Base-by-base conservation (phyloP, 2,888 invertebrate species). In the Gandaritis pyraliata region DNA sequence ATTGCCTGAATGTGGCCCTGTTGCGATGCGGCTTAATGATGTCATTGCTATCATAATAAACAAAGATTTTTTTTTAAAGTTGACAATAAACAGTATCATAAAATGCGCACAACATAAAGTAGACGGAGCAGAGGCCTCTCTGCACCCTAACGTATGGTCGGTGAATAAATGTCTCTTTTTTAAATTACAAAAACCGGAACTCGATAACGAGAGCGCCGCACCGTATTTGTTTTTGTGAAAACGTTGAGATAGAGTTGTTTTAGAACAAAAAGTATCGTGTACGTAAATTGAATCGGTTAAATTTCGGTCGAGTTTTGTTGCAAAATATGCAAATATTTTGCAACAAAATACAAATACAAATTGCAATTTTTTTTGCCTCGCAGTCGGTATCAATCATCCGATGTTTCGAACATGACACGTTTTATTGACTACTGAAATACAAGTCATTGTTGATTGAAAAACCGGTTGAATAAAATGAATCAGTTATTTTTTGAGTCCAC, bases 201-300 rank as follows among this genome's bases (percentile, higher is more conserved):
- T 58, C 67, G 71, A 69, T 77, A 76, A 74, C 75, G 69, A 77
- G 72, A 68, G 1, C 2, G 33, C 65, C 65, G 65, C 65, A 71
- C 68, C 70, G 47, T 64, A 63, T 71, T 64, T 64, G 60, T 65
- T 64, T 71, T 64, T 64, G 60, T 66, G 61, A 66, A 72, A 73
- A 66, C 39, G 61, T 61, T 68, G 41, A 64, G 53, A 64, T 56
- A 41, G 51, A 59, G 48, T 63, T 65, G 58, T 50, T 66, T 53
- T 57, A 62, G n/a, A 52, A n/a, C 39, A 64, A 65, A 59, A 67
- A 60, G 47, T 52, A 51, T 57, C 47, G 64, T 55, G 53, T 59
- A 49, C 52, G 64, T 58, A 33, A 68, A 70, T 68, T 70, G 58
- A 69, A 68, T 68, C 30, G 55, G 58, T 48, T 52, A 43, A 38